These are phyloP conservation scores for Caradrina clavipalpis DNA, from an alignment of 2,888 invertebrate species.

Conservation along the genomic window DNA sequence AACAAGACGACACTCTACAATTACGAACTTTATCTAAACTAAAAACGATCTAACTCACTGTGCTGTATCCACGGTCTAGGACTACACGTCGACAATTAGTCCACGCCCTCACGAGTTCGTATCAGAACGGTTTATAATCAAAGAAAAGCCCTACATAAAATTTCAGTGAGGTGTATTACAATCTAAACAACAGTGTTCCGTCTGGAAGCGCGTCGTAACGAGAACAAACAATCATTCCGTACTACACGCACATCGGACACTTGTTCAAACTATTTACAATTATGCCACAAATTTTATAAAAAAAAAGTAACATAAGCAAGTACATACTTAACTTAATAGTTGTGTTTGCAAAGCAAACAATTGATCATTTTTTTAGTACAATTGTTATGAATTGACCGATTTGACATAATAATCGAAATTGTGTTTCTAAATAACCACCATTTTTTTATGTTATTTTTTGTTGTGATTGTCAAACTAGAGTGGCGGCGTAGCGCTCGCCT, in stretches of 20 bases:
- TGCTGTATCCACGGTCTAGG: too few species aligned
- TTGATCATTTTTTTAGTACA: conserved; percentile 3
- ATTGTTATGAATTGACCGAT: neutral
- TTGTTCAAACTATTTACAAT: conserved; percentile 33
- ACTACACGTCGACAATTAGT: too few species aligned
- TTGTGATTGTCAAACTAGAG: too few species aligned
- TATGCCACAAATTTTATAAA: conserved; percentile 18
- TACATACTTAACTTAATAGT: conserved; percentile 12
- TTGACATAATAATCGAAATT: neutral
- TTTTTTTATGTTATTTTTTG: neutral
- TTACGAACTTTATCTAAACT: too few species aligned
- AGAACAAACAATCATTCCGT: conserved; percentile 16
- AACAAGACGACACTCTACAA: too few species aligned
- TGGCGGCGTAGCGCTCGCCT: neutral
- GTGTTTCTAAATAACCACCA: neutral
- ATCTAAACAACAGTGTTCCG: conserved; percentile 9
- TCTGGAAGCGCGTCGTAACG: conserved; percentile 24
- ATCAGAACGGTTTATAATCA: neutral
- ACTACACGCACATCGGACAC: conserved; percentile 29
- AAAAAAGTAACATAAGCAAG: conserved; percentile 16
- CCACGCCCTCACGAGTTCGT: too few species aligned
- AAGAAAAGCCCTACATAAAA: neutral
- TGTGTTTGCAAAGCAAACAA: conserved; percentile 21
- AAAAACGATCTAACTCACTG: too few species aligned
- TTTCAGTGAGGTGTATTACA: neutral